A percentile compares a stretch with the other conserved stretches of the same genome.
These are phyloP conservation scores for Criorhina ranunculi DNA, from an alignment of 2,888 invertebrate species.

Conservation along the genomic window DNA sequence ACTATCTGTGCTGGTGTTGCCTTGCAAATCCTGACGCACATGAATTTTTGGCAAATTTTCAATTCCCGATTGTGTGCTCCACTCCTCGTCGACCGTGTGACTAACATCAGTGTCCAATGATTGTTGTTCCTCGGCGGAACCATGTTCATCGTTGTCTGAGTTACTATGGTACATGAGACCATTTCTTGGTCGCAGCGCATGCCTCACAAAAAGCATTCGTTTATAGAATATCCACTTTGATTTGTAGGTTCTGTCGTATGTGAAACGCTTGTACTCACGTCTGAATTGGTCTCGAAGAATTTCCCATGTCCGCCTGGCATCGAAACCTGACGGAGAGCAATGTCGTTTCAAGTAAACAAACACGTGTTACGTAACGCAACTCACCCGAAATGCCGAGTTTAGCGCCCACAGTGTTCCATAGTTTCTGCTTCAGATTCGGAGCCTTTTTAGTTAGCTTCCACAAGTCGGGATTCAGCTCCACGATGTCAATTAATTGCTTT, in stretches of 20 bases:
- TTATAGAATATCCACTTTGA: constrained; percentile 78
- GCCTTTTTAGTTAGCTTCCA: constrained; percentile 43
- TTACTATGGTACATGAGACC: background rate
- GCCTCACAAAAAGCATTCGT: constrained; percentile 78
- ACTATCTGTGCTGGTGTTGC: constrained; percentile 4
- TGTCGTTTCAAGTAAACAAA: background rate
- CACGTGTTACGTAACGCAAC: background rate
- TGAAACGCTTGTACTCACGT: constrained; percentile 77
- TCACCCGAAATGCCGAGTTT: constrained; percentile 50
- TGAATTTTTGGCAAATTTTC: constrained; percentile 47
- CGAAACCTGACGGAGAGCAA: constrained; percentile 62
- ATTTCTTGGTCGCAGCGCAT: constrained; percentile 45
- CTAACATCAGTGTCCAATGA: background rate
- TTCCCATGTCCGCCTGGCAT: constrained; percentile 78
- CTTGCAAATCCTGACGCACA: constrained; percentile 53
- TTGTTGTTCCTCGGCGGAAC: background rate
- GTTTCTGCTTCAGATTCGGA: constrained; percentile 35
- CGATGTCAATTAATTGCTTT: constrained; percentile 50
- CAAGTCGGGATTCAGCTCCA: constrained; percentile 22
- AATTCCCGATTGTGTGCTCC: constrained; percentile 47
- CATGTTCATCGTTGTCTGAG: constrained; percentile 2
- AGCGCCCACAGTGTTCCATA: constrained; percentile 48
- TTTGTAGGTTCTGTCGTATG: constrained; percentile 62
- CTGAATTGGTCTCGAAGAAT: constrained; percentile 79
- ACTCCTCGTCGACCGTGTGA: background rate